Evolutionary conservation across 2,113 vertebrate species (phyloP).

Genomic region (Antigone vipio): DNA sequence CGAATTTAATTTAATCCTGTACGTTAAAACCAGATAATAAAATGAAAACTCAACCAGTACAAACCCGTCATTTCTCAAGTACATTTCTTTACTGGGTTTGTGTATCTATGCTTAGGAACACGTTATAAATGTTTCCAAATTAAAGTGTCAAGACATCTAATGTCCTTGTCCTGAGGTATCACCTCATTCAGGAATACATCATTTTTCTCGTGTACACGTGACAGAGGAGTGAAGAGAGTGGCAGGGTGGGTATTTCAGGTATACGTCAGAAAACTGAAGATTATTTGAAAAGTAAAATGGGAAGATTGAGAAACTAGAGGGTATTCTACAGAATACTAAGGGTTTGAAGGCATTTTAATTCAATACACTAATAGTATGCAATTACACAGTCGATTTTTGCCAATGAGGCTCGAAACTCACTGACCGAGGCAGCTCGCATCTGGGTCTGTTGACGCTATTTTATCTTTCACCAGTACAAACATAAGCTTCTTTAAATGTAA

Average conservation of each 20-base stretch:
- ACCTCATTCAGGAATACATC: background rate
- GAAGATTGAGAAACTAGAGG: background rate
- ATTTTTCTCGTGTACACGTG: fast-evolving
- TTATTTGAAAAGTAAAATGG: background rate
- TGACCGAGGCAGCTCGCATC: background rate
- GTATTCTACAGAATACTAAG: background rate
- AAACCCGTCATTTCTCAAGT: background rate
- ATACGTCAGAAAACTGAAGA: background rate
- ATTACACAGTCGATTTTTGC: background rate
- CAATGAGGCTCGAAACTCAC: fast-evolving
- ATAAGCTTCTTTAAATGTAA: background rate
- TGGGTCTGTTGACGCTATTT: background rate
- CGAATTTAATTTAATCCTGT: background rate
- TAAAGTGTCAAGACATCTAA: background rate
- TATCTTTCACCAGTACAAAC: background rate
- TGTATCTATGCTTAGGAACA: fast-evolving
- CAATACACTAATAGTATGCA: background rate
- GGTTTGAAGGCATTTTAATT: background rate
- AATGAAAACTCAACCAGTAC: background rate
- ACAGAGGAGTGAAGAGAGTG: background rate
- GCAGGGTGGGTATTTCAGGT: background rate
- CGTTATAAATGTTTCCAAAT: background rate
- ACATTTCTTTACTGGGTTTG: background rate
- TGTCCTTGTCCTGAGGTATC: background rate
- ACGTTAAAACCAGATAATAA: background rate